These are phyloP conservation scores for Diplolepis rosae DNA, from an alignment of 2,888 invertebrate genomes.

Conservation along the genomic window DNA sequence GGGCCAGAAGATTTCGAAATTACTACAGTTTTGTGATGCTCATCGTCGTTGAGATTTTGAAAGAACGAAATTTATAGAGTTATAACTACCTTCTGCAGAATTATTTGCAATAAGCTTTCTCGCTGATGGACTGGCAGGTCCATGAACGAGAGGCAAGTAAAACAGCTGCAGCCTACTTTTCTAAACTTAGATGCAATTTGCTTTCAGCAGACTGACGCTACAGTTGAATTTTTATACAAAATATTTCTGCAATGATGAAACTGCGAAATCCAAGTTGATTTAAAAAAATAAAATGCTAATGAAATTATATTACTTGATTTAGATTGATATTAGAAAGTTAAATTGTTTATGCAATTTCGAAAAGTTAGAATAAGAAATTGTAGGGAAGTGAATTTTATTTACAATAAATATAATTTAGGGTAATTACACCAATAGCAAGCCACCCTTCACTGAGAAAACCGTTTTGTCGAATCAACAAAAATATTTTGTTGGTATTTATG, in stretches of 20 bases:
- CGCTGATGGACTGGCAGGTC: constrained; percentile 12
- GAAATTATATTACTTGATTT: too few relatives aligned
- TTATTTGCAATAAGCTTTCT: constrained; percentile 11
- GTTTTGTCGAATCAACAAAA: too few relatives aligned
- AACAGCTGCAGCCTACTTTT: constrained; percentile 67
- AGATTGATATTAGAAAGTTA: too few relatives aligned
- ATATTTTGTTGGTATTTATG: too few relatives aligned
- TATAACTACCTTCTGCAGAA: neutral
- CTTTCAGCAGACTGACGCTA: constrained; percentile 39
- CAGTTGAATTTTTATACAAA: constrained; percentile 25
- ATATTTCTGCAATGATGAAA: neutral
- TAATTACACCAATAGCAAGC: too few relatives aligned
- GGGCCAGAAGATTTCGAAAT: neutral
- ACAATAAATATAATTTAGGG: too few relatives aligned
- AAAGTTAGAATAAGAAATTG: too few relatives aligned
- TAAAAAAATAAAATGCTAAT: neutral
- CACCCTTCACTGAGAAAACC: too few relatives aligned
- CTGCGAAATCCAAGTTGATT: neutral
- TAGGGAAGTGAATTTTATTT: too few relatives aligned
- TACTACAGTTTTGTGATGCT: neutral
- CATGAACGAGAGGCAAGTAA: constrained; percentile 31
- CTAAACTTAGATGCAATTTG: constrained; percentile 62
- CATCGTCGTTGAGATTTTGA: neutral
- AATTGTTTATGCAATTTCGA: too few relatives aligned
- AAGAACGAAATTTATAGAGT: neutral